Evolutionary conservation across 2,888 invertebrate genomes (phyloP), one percentile per base, ranked within the genome.

Genomic region (Sphecodes monilicornis): DNA sequence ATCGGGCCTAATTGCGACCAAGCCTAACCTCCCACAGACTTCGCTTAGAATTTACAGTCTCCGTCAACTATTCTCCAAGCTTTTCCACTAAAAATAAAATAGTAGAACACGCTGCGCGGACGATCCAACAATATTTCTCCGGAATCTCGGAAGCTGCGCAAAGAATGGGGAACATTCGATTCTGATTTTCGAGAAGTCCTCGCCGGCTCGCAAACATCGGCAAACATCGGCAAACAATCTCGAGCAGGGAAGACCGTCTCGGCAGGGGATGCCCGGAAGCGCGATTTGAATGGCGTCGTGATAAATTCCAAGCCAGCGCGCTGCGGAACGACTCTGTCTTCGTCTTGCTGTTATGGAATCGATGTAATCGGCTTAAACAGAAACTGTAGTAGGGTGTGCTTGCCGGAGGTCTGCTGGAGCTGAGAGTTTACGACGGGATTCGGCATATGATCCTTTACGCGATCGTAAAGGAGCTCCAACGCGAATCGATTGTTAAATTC

Each of bases 361-460:
- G 83, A 64, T 64, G 78, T 86, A 82, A 78, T 82, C 82, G 82
- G 82, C 82, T 82, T 82, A 82, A 82, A 36, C 71, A 71, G 82
- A 46, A 81, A 81, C 82, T 81, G 64, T 64, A 22, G n/a, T n/a
- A n/a, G n/a, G 82, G 36, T 79, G 66, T 82, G 79, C 78, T 50
- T 32, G n/a, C 43, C n/a, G 46, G 18, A n/a, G 29, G 36, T 36
- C 36, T 50, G 36, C n/a, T 71, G 22, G 57, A 46, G 29, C 69
- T 18, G 80, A 88, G 80, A 89, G 88, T 90, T 90, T 91, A 91
- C 88, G 88, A 87, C 82, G 76, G 76, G 83, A 88, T 90, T 87
- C 88, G 85, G 82, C 89, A 82, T 88, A 88, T 86, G 88, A 89
- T 89, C 85, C 88, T 88, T 89, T 86, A 87, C 80, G 79, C 79